Evolutionary conservation across 2,888 invertebrate species (phyloP), one percentile per base, ranked within the genome.

Genomic region (Unio delphinus): DNA sequence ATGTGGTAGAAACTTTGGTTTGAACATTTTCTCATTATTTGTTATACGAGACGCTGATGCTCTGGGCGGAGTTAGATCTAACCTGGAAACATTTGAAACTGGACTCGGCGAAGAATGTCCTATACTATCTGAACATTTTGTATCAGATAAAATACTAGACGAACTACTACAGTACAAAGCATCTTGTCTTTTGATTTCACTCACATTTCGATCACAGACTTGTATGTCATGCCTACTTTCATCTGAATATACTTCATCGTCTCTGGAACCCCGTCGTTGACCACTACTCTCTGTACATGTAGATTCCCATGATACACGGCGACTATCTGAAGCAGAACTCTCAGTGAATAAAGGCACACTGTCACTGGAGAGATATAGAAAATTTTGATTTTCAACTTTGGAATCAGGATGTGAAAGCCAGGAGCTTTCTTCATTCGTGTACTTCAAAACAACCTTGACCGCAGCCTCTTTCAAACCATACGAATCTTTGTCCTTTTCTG

Each of bases 61-160:
- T 65, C 61, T 69, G 30, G 65, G 56, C 54, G 65, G 61, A 54
- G 69, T 62, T 18, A 54, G 8, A 34, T 65, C 69, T 7, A 61
- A 69, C 7, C 28, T 56, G 55, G 18, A 55, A 20, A 56, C 56
- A 64, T 69, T 60, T 45, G 68, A 45, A 15, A 65, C 60, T 8
- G 60, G 57, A 8, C 58, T 72, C 54, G 66, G 65, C 17, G 72
- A 66, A 18, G 65, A 63, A n/a, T 26, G 1, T 45, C 5, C 7
- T 56, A 56, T 67, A 34, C 55, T 26, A n/a, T 70, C 71, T n/a
- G 73, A 68, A 60, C 65, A 56, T 45, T 68, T 67, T 45, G 69
- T 62, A 54, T 82, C 82, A 5, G 81, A 80, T 55, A 78, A 66
- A 26, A 83, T 60, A 73, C 83, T 83, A 15, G 81, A 80, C 8